Conservation (phyloP, 2,113 vertebrate species). For the Psilopsiagon aurifrons region DNA sequence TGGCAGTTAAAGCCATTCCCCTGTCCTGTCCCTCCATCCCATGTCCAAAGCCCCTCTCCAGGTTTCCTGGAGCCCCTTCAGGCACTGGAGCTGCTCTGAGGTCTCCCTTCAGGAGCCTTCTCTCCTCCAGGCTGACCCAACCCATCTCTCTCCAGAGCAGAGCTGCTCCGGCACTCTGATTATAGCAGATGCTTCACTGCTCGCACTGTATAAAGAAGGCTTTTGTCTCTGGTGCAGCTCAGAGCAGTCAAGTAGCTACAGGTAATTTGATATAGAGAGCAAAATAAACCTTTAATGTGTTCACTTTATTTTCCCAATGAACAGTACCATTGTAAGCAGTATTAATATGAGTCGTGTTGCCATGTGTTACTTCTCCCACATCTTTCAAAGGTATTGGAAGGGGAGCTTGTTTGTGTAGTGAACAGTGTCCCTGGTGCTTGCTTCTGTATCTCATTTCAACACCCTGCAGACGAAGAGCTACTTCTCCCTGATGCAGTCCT, state of each 20-base stretch:
- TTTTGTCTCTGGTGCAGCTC: neutral
- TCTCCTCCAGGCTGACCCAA: neutral
- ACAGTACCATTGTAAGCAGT: neutral
- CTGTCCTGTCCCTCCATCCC: too few species aligned
- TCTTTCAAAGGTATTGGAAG: conserved; percentile 41
- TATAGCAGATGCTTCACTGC: neutral
- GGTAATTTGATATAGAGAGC: neutral
- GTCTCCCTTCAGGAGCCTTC: neutral
- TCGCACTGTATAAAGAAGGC: neutral
- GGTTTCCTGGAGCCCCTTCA: too few species aligned
- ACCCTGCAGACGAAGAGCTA: conserved; percentile 4
- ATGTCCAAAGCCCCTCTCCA: too few species aligned
- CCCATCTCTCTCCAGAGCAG: neutral
- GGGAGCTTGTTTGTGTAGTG: conserved; percentile 26
- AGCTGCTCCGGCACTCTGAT: neutral
- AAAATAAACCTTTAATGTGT: neutral
- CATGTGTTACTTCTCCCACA: conserved; percentile 17
- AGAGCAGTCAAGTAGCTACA: neutral
- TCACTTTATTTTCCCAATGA: conserved; percentile 9
- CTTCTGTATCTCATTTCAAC: conserved; percentile 24
- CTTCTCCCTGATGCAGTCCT: neutral
- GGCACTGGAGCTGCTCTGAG: too few species aligned
- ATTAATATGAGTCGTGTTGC: neutral
- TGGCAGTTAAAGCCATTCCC: too few species aligned
- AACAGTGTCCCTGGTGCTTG: conserved; percentile 22